Base-by-base conservation (phyloP, 1,140 invertebrate species). In the Sycobia sp. region DNA sequence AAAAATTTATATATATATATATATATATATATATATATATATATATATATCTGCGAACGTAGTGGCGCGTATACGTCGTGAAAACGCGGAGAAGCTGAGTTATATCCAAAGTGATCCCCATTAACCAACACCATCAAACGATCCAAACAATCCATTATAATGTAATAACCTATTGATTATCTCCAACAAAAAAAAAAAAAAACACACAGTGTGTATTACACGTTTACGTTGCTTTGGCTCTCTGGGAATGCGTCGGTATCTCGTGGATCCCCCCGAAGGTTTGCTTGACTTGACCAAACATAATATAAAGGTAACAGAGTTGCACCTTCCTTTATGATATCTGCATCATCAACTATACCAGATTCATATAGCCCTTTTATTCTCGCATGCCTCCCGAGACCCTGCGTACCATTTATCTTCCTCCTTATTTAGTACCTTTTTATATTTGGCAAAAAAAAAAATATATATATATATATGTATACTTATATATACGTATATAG, bases 201-300 rank as follows among this genome's bases (percentile, higher is more conserved):
- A 75, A 61, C 46, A 78, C 78, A 80, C 79, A 80, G 74, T 83
- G 81, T 83, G 76, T 82, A 80, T 81, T 81, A 79, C 75, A 78
- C 53, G 23, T 82, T 82, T 82, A 77, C 80, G 80, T 83, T 84
- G 83, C 83, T 84, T 84, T 84, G 83, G 83, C 82, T 83, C 82
- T 62, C 77, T 83, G 79, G 82, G 83, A 84, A 84, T 84, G 83
- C 81, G 78, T 83, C 82, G 82, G 77, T 83, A 81, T 83, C 79
- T 82, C 79, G 80, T 82, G 78, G 80, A 83, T 74, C 77, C 79
- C 81, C 77, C 79, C 81, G 70, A 78, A 82, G 82, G 80, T 84
- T 84, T 84, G 81, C 82, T 83, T 82, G 76, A 82, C 75, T 82
- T 81, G 75, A 84, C 76, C 76, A 76, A 82, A 56, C n/a, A n/a